These are phyloP conservation scores for Ciconia boyciana DNA, from an alignment of 2,113 vertebrate species.

Conservation along the genomic window DNA sequence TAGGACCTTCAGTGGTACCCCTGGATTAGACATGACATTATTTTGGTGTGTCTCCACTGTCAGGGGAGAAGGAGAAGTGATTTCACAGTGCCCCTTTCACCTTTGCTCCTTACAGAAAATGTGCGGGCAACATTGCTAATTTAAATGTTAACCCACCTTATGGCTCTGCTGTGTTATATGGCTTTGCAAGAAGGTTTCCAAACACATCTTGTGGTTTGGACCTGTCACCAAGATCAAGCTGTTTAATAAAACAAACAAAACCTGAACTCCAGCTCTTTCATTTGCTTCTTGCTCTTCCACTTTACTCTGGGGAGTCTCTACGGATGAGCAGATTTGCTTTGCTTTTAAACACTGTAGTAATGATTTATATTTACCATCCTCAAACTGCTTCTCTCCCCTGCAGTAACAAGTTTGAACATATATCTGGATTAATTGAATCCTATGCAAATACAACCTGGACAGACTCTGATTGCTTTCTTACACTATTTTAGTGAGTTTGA, in stretches of 20 bases:
- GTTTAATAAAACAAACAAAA: constrained; percentile 26
- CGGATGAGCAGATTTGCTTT: background rate
- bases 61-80: background rate
- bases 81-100: background rate
- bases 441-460: background rate
- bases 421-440: background rate
- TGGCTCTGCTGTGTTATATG: background rate
- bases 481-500: background rate
- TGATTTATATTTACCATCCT: background rate
- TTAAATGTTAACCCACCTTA: background rate
- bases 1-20: background rate
- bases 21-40: background rate
- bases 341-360: constrained; percentile 15
- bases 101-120: background rate
- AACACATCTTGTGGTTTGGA: background rate
- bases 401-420: background rate
- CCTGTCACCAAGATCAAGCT: background rate
- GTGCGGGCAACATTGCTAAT: background rate
- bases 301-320: background rate
- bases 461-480: background rate
- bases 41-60: background rate
- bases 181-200: background rate
- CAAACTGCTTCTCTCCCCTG: background rate
- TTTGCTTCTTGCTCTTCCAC: background rate
- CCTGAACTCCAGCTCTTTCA: background rate